phyloP scores from a whole-genome alignment of 2,888 invertebrate genomes.

The Abrostola tripartita region DNA sequence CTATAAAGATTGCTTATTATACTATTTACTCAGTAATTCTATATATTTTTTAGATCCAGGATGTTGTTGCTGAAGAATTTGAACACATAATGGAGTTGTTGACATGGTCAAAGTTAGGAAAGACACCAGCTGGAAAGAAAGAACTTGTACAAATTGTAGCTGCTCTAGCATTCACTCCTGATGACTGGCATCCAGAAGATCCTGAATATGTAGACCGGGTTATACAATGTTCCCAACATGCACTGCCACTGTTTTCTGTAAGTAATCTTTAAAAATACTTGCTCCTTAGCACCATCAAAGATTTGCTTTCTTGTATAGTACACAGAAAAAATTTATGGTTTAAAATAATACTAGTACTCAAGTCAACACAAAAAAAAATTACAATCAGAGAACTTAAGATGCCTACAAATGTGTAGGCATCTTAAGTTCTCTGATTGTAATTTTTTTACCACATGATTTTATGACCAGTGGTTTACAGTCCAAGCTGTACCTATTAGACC shows the following conservation, averaged over 20 bases:
- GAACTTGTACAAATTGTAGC: constrained; percentile 95
- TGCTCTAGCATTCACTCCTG: constrained; percentile 91
- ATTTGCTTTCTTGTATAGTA: neutral
- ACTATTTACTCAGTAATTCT: neutral
- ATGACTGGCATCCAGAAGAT: constrained; percentile 92
- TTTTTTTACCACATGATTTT: no score
- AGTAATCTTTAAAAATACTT: constrained; percentile 71
- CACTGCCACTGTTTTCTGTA: constrained; percentile 96
- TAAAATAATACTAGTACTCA: no score
- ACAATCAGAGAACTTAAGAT: no score
- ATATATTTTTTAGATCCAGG: constrained; percentile 81
- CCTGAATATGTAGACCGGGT: constrained; percentile 93
- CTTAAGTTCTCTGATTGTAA: no score
- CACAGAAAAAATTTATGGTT: no score
- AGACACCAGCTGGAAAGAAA: constrained; percentile 94
- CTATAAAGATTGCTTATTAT: neutral
- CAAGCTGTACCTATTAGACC: no score
- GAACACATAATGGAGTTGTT: constrained; percentile 95
- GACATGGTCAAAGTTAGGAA: constrained; percentile 93
- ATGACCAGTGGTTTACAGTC: no score
- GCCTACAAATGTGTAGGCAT: no score
- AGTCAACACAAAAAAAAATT: no score
- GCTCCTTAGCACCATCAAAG: no score
- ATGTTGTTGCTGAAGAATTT: constrained; percentile 97
- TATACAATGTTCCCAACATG: constrained; percentile 95